Conservation (phyloP, 2,797 vertebrate species). For the Myiotriccus ornatus region DNA sequence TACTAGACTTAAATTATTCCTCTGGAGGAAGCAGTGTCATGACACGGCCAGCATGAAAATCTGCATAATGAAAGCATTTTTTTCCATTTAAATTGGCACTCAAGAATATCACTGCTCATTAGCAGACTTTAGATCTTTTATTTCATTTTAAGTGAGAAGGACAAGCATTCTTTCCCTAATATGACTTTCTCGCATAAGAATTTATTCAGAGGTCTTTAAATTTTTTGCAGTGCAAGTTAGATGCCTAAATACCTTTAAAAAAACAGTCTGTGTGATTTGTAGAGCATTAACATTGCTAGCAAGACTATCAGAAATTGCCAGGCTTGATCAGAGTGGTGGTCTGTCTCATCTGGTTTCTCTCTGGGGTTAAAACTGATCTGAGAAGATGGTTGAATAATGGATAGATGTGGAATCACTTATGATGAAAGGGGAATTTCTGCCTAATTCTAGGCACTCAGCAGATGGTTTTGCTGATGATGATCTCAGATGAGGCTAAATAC, state of each 20-base stretch:
- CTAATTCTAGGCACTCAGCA: neutral
- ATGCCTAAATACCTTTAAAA: neutral
- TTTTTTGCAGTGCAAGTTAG: neutral
- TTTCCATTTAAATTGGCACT: constrained; percentile 65
- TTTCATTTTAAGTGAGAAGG: constrained; percentile 30
- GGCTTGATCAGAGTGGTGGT: neutral
- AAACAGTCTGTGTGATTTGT: neutral
- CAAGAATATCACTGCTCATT: constrained; percentile 61
- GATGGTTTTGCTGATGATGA: neutral
- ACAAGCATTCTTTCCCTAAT: constrained; percentile 14
- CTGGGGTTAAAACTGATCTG: neutral
- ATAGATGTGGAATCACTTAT: neutral
- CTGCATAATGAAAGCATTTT: constrained; percentile 63
- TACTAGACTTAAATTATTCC: constrained; percentile 73
- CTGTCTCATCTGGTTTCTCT: neutral
- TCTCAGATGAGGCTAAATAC: neutral
- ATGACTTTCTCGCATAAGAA: neutral
- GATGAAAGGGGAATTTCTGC: constrained; percentile 18
- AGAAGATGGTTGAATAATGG: neutral
- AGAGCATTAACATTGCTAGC: neutral
- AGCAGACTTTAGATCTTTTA: constrained; percentile 61
- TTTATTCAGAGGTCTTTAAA: neutral
- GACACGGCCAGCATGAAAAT: constrained; percentile 44
- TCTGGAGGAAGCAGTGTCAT: constrained; percentile 60
- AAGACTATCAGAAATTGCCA: neutral